Evolutionary conservation across 2,797 vertebrate genomes (phyloP), one percentile per base, ranked within the genome.

Genomic region (Intellagama lesueurii): DNA sequence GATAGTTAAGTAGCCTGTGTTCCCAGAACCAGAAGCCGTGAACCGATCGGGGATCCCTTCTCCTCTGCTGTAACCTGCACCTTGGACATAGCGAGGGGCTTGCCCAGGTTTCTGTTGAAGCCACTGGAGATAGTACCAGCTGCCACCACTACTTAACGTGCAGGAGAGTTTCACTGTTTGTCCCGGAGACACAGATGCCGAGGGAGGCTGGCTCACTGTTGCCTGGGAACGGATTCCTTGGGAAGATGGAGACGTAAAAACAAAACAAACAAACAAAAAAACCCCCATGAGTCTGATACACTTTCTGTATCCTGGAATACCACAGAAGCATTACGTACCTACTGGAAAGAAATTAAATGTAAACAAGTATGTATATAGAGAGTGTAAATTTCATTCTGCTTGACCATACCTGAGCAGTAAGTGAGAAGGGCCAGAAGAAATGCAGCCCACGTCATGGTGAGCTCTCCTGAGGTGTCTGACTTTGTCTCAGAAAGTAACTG

Each of bases 91-190:
- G 7, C 47, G 77, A 80, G 66, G 77, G 0, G 22, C 44, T 22
- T 40, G 30, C 0, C 77, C 77, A 28, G 66, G 7, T 80, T 4
- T 87, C 22, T 87, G 86, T 0, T 80, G 86, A 22, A 35, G 0
- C 80, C 80, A 81, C 1, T 0, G 0, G 24, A 81, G 0, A 0
- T 2, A 0, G 0, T 0, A 1, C 17, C 28, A n/a, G 9, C 4
- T 22, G 17, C 49, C 52, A 0, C 49, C 69, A 72, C 69, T 72
- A 24, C 69, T n/a, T n/a, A 11, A 11, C 11, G 69, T n/a, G 30
- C 69, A 72, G 69, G 69, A n/a, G 28, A 72, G 69, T 72, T 81
- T 0, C 2, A 52, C 2, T 19, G 52, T 81, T 12, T 2, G 52
- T 64, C n/a, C 8, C 32, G 0, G 17, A 24, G 79, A 24, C 5